Percentiles rank a stretch among this genome's conserved stretches.
phyloP scores from a whole-genome alignment of 23 tunicate species.

The Botrylloides violaceus region DNA sequence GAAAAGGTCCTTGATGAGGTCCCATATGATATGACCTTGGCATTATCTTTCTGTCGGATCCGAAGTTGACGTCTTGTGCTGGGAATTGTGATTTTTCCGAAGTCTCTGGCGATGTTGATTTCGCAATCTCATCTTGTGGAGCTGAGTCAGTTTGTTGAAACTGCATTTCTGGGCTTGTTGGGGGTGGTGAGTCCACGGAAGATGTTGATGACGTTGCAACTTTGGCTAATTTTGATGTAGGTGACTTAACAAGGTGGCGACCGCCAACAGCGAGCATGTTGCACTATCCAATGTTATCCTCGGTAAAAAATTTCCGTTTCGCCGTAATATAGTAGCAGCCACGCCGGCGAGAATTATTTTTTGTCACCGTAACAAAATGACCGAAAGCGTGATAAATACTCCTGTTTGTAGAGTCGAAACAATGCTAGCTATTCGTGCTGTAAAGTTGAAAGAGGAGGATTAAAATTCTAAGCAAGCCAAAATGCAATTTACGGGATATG shows the following conservation, averaged over 20 bases:
- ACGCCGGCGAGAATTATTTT: too few relatives aligned
- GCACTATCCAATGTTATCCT: background rate
- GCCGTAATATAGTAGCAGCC: too few relatives aligned
- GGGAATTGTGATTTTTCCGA: background rate
- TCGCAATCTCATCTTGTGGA: background rate
- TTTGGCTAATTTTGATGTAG: background rate
- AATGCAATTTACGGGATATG: too few relatives aligned
- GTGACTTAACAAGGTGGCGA: conserved; percentile 12
- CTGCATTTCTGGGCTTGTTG: conserved; percentile 14
- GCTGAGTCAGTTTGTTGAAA: background rate
- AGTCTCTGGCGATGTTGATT: background rate
- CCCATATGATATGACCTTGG: background rate
- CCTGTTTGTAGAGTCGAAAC: background rate
- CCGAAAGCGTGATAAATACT: background rate
- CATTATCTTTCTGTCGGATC: background rate
- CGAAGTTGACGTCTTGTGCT: background rate
- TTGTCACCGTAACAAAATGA: background rate
- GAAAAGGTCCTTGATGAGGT: background rate
- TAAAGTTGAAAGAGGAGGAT: too few relatives aligned
- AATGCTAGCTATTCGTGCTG: too few relatives aligned
- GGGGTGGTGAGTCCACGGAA: conserved; percentile 26
- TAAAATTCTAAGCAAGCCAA: too few relatives aligned
- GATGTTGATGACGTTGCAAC: conserved; percentile 7
- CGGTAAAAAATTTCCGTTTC: background rate
- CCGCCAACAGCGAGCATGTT: conserved; percentile 24